Evolutionary conservation across 2,113 vertebrate genomes (phyloP).

Genomic region (Chiloscyllium plagiosum): DNA sequence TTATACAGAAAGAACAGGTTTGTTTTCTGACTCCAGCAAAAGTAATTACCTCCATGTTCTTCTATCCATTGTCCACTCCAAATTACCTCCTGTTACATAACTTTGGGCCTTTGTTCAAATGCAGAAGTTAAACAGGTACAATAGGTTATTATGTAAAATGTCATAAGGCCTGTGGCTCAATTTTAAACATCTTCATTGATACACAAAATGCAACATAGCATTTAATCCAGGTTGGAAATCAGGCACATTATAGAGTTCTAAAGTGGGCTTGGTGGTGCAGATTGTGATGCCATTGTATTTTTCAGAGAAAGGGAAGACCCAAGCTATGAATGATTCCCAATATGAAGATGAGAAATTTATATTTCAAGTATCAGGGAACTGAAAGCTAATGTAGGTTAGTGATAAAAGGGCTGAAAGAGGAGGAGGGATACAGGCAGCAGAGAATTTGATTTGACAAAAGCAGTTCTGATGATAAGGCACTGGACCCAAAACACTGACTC

Average conservation of each 20-base stretch:
- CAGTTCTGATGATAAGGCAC: too few relatives aligned
- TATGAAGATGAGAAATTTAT: background rate
- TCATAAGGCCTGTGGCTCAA: background rate
- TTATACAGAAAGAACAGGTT: background rate
- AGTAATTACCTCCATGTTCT: background rate
- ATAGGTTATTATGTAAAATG: background rate
- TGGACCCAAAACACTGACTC: too few relatives aligned
- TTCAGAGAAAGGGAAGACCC: background rate
- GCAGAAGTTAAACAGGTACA: background rate
- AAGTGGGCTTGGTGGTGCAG: background rate
- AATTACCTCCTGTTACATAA: background rate
- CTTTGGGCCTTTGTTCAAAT: background rate
- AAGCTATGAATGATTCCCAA: background rate
- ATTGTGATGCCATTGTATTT: background rate
- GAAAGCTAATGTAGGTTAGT: background rate
- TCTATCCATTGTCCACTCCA: background rate
- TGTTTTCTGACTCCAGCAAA: background rate
- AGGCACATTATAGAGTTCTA: background rate
- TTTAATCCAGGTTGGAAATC: background rate
- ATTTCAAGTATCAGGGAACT: background rate
- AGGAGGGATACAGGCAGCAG: background rate
- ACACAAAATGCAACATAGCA: background rate
- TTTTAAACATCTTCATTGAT: background rate
- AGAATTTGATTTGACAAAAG: background rate
- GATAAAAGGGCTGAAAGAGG: background rate